Evolutionary conservation across 2,113 vertebrate genomes (phyloP), one percentile per base, ranked within the genome.

Genomic region (Dunckerocampus dactyliophorus): DNA sequence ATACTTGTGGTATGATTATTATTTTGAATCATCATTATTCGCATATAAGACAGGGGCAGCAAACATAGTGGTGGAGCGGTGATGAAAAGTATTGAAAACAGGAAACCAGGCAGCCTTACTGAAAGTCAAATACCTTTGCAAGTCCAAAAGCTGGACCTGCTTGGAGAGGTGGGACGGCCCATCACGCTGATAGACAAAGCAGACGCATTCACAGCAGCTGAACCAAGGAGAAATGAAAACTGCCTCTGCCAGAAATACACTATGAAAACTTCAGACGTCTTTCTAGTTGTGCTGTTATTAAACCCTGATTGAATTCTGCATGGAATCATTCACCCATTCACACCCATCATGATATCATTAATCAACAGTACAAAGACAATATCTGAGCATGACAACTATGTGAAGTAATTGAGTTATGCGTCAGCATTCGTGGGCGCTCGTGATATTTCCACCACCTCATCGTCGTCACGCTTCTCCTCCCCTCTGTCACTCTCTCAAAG

Each of bases 171-270:
- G 69, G 78, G 70, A 78, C 55, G 56, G 57, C 51, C 68, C 79
- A 83, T 86, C 84, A 79, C 56, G 59, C 70, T 86, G 84, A 88
- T 82, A 69, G 82, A 85, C 70, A 81, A 86, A 81, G 66, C 84
- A 86, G 82, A 80, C 69, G 67, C 63, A 15, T 63, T 53, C 49
- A 76, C 46, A 67, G 58, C 73, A 55, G 65, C 16, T 12, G 21
- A 63, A 57, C 39, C 39, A 71, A 59, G 51, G 59, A 47, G 58
- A 60, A 50, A 43, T 14, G 12, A 43, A 43, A 43, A 14, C 39
- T 43, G 13, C 6, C 39, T 43, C 14, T 14, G 39, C 39, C 11
- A 43, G 39, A 13, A 3, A 43, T 43, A 43, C 39, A 43, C 39
- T 14, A 4, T 43, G 12, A 14, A 43, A 12, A 12, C 13, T 43